Evolutionary conservation across 2,888 invertebrate species (phyloP), one percentile per base, ranked within the genome.

Genomic region (Liodrosophila aerea): DNA sequence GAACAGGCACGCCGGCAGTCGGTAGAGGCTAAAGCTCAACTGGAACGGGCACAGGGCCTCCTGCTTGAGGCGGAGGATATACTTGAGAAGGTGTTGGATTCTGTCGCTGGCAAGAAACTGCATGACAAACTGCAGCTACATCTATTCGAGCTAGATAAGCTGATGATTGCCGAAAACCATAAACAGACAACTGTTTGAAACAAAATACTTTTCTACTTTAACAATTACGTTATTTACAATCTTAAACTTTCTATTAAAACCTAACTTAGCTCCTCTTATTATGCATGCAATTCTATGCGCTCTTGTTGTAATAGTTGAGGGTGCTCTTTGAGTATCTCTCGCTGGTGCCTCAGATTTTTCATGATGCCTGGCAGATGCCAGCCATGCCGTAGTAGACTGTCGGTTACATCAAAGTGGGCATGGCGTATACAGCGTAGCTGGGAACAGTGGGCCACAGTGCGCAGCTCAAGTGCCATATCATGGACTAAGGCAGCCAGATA

Each of bases 381-480:
- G 75, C 97, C 94, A 88, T 97, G 96, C 33, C 93, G 91, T 13
- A 98, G 89, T 12, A 99, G 89, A 0, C 97, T 94, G 76, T 94
- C 91, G 0, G 95, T 92, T 2, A 95, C 83, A 2, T 92, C 92
- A 87, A 98, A 98, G 78, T 94, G 93, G 15, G 97, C 97, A 82
- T 95, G 94, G 40, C 96, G 92, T 11, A 96, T 92, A 85, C 97
- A 96, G 64, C 96, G 94, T 5, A 98, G 91, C 7, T 92, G 93
- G 0, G 93, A 93, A 85, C 97, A 96, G 69, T 95, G 93, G 0
- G 98, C 98, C 0, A 93, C 92, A 1, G 95, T 93, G 76, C 94
- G 94, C 33, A 98, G 87, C 84, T 94, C 93, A 0, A 95, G 87
- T 3, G 97, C 99, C 31, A 98, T 91, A 64, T 97, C 95, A 87